phyloP scores from a whole-genome alignment of 2,113 vertebrate species.

The Rhinoderma darwinii region DNA sequence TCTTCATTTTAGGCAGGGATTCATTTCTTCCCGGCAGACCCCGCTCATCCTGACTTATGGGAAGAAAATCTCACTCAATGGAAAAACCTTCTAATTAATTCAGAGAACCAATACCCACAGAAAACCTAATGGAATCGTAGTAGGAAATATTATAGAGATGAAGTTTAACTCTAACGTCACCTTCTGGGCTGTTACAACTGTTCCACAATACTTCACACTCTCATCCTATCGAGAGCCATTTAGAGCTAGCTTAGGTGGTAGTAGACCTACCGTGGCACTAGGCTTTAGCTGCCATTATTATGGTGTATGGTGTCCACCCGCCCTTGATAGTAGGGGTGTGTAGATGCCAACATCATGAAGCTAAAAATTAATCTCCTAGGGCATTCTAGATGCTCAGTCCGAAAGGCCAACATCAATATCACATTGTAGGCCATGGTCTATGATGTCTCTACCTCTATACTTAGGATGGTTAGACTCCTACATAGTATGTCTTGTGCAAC shows the following conservation, averaged over 20 bases:
- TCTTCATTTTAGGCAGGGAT: background rate
- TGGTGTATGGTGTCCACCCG: no score
- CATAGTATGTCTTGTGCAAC: background rate
- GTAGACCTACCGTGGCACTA: background rate
- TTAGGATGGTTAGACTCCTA: background rate
- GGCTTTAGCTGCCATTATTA: no score
- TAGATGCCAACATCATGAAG: background rate
- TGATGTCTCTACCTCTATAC: background rate
- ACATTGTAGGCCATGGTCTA: background rate
- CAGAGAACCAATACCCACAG: background rate
- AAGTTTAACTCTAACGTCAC: background rate
- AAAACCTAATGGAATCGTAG: slow-evolving; percentile 4
- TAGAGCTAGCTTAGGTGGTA: background rate
- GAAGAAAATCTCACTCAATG: slow-evolving; percentile 3
- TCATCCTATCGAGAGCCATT: background rate
- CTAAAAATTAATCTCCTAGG: background rate
- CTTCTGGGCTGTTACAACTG: background rate
- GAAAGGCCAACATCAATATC: background rate
- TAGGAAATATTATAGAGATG: background rate
- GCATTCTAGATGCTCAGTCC: background rate
- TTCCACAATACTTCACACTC: background rate
- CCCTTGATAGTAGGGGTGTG: background rate
- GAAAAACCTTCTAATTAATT: slow-evolving; percentile 43
- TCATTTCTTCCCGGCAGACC: background rate
- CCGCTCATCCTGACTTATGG: background rate